Percentiles rank a stretch among this genome's conserved stretches.
Evolutionary conservation across 2,888 invertebrate species (phyloP).

Genomic region (Ellobium chinense): DNA sequence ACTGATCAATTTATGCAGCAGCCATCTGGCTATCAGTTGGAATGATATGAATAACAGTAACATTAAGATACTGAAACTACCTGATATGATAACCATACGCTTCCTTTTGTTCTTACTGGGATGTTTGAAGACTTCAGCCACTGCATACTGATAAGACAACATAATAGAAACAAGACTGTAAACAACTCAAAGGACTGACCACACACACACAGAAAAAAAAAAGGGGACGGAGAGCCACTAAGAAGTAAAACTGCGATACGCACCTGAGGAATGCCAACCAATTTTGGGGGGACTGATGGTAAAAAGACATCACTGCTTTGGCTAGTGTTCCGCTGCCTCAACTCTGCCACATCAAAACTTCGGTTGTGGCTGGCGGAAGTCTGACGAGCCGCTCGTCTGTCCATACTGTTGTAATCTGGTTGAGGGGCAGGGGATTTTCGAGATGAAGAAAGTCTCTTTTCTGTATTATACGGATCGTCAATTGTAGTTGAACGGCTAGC

Average conservation of each 20-base stretch:
- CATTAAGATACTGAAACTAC: no score
- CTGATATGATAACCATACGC: no score
- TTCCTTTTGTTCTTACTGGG: no score
- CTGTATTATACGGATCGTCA: conserved; percentile 23
- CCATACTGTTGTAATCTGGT: conserved; percentile 37
- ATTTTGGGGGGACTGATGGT: conserved; percentile 48
- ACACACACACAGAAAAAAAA: neutral
- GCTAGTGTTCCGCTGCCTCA: conserved; percentile 47
- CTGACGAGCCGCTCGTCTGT: conserved; percentile 28
- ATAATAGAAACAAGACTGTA: no score
- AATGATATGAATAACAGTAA: no score
- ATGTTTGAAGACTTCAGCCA: no score
- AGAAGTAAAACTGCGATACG: neutral
- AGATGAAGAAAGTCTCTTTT: conserved; percentile 18
- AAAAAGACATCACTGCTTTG: conserved; percentile 59
- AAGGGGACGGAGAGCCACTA: no score
- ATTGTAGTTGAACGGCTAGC: conserved; percentile 16
- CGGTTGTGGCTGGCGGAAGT: conserved; percentile 17
- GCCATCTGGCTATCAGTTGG: no score
- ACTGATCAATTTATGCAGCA: no score
- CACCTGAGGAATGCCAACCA: conserved; percentile 57
- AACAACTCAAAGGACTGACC: neutral
- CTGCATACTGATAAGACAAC: no score
- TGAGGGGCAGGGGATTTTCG: conserved; percentile 31
- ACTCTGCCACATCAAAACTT: conserved; percentile 39